These are phyloP conservation scores for Syngnathus typhle DNA, from an alignment of 2,113 vertebrate genomes.

Conservation along the genomic window DNA sequence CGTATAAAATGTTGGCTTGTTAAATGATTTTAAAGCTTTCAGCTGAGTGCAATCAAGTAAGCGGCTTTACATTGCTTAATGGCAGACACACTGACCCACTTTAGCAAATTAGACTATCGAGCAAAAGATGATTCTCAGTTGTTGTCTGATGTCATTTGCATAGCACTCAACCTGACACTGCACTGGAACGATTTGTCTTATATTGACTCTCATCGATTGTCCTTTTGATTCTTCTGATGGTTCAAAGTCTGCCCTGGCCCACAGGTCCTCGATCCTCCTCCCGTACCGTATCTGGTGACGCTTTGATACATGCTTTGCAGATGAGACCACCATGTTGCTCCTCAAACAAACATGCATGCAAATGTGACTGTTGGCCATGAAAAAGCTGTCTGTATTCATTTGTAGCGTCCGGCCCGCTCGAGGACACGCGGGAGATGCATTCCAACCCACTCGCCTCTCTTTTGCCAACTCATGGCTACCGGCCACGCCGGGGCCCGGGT, in stretches of 20 bases:
- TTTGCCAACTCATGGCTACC: slow-evolving; percentile 36
- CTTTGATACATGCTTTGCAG: background rate
- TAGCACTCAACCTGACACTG: background rate
- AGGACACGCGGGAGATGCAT: slow-evolving; percentile 47
- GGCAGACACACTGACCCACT: background rate
- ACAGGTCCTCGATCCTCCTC: background rate
- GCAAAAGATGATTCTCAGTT: background rate
- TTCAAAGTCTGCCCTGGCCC: background rate
- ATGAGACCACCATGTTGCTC: background rate
- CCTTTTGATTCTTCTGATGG: background rate
- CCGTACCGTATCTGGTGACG: background rate
- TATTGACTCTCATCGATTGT: background rate
- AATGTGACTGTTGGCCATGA: slow-evolving; percentile 61
- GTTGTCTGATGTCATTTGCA: background rate
- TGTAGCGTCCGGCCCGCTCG: slow-evolving; percentile 54
- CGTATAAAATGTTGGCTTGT: background rate
- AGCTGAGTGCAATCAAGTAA: slow-evolving; percentile 89
- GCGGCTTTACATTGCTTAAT: slow-evolving; percentile 8
- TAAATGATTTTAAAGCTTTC: background rate
- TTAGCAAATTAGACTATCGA: background rate
- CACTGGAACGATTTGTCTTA: background rate
- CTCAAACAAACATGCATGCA: slow-evolving; percentile 42
- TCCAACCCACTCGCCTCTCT: background rate
- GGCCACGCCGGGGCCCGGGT: slow-evolving; percentile 56
- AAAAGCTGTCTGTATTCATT: slow-evolving; percentile 66